Evolutionary conservation across 1,140 invertebrate genomes (phyloP).

Genomic region (Eriosoma lanigerum): DNA sequence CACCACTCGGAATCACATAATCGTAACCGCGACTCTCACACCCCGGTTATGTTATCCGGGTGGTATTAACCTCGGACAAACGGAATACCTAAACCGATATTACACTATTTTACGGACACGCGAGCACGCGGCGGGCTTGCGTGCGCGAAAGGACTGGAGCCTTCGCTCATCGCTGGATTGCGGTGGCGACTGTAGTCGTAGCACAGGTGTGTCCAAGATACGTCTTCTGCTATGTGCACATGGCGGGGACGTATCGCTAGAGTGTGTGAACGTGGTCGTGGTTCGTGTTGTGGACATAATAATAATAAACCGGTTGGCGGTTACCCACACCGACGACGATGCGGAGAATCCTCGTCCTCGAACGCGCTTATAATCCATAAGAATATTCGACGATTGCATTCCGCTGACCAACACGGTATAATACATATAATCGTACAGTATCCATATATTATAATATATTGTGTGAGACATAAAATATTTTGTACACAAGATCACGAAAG

Average conservation of each 20-base stretch:
- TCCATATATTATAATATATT: too few species aligned
- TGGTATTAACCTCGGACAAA: too few species aligned
- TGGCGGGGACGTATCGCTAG: background rate
- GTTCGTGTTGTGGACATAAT: background rate
- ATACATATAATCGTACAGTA: background rate
- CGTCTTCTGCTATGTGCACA: background rate
- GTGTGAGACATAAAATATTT: too few species aligned
- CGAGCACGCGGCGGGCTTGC: background rate
- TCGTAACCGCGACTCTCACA: too few species aligned
- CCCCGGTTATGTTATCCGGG: too few species aligned
- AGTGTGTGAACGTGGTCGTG: background rate
- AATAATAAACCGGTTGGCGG: slow-evolving; percentile 17
- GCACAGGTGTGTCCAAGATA: background rate
- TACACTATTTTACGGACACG: too few species aligned
- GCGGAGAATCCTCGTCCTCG: background rate
- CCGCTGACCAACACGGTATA: background rate
- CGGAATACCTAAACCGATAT: too few species aligned
- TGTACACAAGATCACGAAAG: too few species aligned
- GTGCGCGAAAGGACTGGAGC: slow-evolving; percentile 4
- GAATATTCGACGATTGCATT: too few species aligned
- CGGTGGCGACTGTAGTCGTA: background rate
- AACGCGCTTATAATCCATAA: too few species aligned
- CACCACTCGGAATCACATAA: too few species aligned
- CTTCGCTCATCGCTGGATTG: background rate
- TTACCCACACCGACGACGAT: background rate